Percentiles rank a stretch among this genome's conserved stretches.
Conservation (phyloP, 2,888 invertebrate species). For the Sinodicranocentrus sp. region DNA sequence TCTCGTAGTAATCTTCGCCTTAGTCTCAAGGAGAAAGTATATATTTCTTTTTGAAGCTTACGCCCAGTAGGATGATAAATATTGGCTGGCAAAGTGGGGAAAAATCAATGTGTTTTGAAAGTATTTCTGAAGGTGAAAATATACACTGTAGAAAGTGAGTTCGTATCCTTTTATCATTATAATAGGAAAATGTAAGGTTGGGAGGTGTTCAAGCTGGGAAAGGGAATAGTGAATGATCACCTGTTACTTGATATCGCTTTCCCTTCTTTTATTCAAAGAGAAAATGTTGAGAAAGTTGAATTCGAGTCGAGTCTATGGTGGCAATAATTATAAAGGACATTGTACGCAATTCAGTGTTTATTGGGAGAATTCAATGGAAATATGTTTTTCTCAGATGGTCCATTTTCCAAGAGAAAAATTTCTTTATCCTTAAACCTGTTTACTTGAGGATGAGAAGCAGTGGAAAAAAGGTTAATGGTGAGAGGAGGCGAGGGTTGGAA, state of each 20-base stretch:
- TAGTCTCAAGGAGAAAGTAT: neutral
- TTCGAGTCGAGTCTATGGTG: too few relatives aligned
- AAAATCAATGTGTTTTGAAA: conserved; percentile 43
- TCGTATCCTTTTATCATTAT: conserved; percentile 9
- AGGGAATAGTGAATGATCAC: conserved; percentile 62
- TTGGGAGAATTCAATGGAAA: too few relatives aligned
- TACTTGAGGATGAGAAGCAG: too few relatives aligned
- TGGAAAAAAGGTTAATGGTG: too few relatives aligned
- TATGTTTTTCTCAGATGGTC: too few relatives aligned
- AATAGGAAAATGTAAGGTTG: conserved; percentile 10
- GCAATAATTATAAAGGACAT: too few relatives aligned
- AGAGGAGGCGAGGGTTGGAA: too few relatives aligned
- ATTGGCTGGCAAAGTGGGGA: conserved; percentile 36
- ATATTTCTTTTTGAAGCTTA: too few relatives aligned
- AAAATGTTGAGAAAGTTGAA: neutral
- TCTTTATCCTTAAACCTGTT: too few relatives aligned
- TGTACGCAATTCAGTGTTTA: too few relatives aligned
- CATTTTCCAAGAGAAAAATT: too few relatives aligned
- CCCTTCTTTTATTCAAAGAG: conserved; percentile 51
- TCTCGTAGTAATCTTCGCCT: too few relatives aligned
- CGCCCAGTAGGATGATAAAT: conserved; percentile 29
- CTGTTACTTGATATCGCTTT: conserved; percentile 67
- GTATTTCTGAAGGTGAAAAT: conserved; percentile 16
- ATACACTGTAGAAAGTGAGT: conserved; percentile 13
- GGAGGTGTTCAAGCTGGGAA: conserved; percentile 2